Conservation (phyloP, 2,113 vertebrate genomes). For the Eonycteris spelaea region DNA sequence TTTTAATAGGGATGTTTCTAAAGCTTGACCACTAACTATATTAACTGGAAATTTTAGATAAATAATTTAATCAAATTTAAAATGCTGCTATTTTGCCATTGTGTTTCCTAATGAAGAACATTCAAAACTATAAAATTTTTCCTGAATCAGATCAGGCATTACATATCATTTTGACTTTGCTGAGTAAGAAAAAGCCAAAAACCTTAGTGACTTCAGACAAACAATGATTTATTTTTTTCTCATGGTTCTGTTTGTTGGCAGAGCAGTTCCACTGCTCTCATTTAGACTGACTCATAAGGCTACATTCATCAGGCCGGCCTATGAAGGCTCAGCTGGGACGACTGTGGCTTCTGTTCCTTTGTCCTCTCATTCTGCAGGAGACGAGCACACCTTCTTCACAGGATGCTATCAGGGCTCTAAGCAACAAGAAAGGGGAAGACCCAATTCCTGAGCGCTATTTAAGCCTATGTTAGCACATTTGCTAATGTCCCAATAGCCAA, state of each 20-base stretch:
- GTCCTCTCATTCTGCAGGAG: neutral
- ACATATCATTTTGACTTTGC: neutral
- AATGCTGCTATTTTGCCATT: neutral
- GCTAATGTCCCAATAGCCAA: neutral
- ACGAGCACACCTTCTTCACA: neutral
- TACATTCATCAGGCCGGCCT: neutral
- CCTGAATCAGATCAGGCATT: neutral
- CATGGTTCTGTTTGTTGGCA: neutral
- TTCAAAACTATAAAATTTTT: neutral
- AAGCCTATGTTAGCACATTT: neutral
- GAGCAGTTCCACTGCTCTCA: neutral
- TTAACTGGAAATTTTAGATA: neutral
- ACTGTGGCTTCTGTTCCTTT: neutral
- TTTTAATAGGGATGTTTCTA: neutral
- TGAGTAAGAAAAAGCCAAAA: neutral
- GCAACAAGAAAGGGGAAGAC: neutral
- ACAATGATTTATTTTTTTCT: neutral
- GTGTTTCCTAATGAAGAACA: neutral
- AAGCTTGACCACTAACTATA: neutral
- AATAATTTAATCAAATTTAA: constrained; percentile 3
- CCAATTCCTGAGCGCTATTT: neutral
- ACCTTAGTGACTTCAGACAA: neutral
- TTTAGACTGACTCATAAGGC: neutral
- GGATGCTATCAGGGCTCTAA: neutral
- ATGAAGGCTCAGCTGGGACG: too few relatives aligned